These are phyloP conservation scores for Drosophila paracracens DNA, from an alignment of 2,888 invertebrate species.

Conservation along the genomic window DNA sequence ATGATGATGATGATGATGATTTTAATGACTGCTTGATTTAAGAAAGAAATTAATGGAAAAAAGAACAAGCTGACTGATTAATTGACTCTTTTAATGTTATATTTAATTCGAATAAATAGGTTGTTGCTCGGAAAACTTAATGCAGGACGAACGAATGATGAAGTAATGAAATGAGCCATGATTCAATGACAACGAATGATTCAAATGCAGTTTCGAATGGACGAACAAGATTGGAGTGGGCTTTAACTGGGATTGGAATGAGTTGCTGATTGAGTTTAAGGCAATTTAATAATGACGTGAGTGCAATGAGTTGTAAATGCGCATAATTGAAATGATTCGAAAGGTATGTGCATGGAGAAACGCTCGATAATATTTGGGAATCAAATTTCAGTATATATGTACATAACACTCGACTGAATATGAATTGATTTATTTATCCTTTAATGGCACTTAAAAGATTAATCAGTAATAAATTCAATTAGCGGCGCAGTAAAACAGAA, in stretches of 20 bases:
- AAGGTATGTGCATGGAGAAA: not conserved
- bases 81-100: not conserved
- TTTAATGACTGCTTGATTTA: not conserved
- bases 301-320: not conserved
- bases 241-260: not conserved
- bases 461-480: slow-evolving; percentile 6
- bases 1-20: not conserved
- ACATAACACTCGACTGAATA: not conserved
- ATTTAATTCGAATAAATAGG: not conserved
- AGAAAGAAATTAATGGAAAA: not conserved
- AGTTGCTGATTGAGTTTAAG: not conserved
- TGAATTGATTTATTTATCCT: slow-evolving; percentile 1
- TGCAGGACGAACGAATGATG: not conserved
- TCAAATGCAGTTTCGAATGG: not conserved
- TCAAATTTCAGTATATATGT: not conserved
- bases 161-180: not conserved
- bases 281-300: not conserved
- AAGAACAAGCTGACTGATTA: no score
- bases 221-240: not conserved
- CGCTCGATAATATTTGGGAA: not conserved
- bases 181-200: not conserved
- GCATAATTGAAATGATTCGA: not conserved
- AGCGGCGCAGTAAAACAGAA: not conserved
- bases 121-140: not conserved
- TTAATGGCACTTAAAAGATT: slow-evolving; percentile 3